Base-by-base conservation (phyloP, 2,113 vertebrate species). In the Butorides virescens region DNA sequence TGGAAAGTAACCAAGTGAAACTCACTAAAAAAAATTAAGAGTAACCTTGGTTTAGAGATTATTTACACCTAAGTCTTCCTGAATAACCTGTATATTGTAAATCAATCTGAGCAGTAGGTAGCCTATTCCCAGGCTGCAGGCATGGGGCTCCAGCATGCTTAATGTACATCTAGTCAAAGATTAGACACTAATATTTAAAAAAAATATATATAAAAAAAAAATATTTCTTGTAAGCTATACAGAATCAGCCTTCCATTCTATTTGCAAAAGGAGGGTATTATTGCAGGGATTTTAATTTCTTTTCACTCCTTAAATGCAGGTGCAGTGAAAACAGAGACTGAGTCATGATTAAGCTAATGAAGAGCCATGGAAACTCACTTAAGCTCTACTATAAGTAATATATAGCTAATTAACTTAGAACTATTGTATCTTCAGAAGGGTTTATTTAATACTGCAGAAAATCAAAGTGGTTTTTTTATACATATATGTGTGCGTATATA, bases 401-500 rank as follows among this genome's bases (percentile, higher is more conserved):
- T 20, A 79, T 4, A 91, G 62, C 46, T 79, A 85, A 95, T 79
- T 91, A 91, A 79, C 36, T 89, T 53, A 58, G 37, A 93, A 85
- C 34, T 27, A 56, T 36, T 59, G 53, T 67, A 50, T 59, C 77
- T 95, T 66, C 58, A 83, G 58, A 63, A 83, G 26, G 56, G 14
- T 26, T 86, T 83, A 46, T 80, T 61, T 88, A 90, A 88, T 36
- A 74, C 4, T 49, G 30, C 27, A 93, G 62, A 85, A 95, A 91
- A 81, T 50, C 1, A 56, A 84, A 70, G 36, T 22, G 7, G 0
- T 39, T 73, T 92, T 71, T 47, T 71, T n/a, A 20, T 59, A 4
- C 55, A 1, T 42, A 0, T 26, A 2, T 34, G 4, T 37, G 1
- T 47, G 4, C n/a, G 1, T 47, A 2, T 46, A 22, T 39, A 13